phyloP scores from a whole-genome alignment of 1,140 invertebrate species.

The Sinella curviseta region DNA sequence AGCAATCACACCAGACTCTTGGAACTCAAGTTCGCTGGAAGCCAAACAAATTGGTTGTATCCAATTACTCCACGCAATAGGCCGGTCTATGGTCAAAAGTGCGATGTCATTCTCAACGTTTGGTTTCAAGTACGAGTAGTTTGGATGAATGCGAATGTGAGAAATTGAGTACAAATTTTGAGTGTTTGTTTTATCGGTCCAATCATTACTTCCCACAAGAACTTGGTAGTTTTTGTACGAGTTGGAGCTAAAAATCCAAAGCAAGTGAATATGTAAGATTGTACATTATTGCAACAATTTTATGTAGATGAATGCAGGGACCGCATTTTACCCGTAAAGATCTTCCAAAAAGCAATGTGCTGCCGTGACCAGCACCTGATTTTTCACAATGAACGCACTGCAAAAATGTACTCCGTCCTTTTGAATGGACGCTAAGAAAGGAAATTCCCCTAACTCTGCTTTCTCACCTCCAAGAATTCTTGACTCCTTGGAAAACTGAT shows the following conservation, averaged over 20 bases:
- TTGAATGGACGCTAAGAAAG: slow-evolving; percentile 39
- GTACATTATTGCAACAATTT: neutral
- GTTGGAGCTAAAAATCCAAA: too few relatives aligned
- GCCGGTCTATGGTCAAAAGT: slow-evolving; percentile 53
- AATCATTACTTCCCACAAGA: neutral
- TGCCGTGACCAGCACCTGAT: slow-evolving; percentile 54
- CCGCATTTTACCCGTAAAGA: slow-evolving; percentile 11
- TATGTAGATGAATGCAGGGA: neutral
- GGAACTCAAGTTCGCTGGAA: neutral
- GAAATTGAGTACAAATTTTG: slow-evolving; percentile 7
- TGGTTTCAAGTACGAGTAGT: slow-evolving; percentile 51
- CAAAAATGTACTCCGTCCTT: slow-evolving; percentile 50
- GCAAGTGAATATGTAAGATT: neutral
- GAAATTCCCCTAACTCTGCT: slow-evolving; percentile 30
- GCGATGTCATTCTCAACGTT: slow-evolving; percentile 57
- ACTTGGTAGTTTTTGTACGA: slow-evolving; percentile 11
- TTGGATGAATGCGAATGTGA: slow-evolving; percentile 19
- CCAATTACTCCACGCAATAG: slow-evolving; percentile 53
- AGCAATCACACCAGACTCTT: neutral
- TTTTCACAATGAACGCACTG: slow-evolving; percentile 55
- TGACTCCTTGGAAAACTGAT: neutral
- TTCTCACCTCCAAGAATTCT: slow-evolving; percentile 33
- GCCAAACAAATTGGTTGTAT: slow-evolving; percentile 58
- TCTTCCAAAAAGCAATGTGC: slow-evolving; percentile 54
- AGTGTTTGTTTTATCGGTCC: neutral